Evolutionary conservation across 1,140 invertebrate genomes (phyloP), one percentile per base, ranked within the genome.

Genomic region (Pachypeltis micranthus): DNA sequence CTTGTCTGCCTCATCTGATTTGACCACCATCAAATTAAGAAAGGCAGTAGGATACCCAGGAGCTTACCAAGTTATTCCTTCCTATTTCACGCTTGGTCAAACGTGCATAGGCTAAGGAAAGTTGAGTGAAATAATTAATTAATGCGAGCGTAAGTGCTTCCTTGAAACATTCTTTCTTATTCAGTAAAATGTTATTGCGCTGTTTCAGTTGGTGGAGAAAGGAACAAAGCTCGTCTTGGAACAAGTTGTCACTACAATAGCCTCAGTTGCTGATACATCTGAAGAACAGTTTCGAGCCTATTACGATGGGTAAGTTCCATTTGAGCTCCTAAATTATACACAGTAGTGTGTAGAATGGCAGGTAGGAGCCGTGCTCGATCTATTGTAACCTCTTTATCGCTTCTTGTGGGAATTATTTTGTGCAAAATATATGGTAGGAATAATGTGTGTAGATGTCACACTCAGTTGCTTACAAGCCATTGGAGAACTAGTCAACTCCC

Each of bases 241-340:
- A 79, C 96, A 99, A 77, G 88, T 84, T 44, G 93, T 99, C 1
- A 98, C 97, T 0, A 98, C 96, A 7, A 91, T 99, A 57, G 96
- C 97, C 4, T 97, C 96, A 2, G 90, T 99, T 4, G 97, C 97
- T n/a, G 96, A 99, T 74, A 96, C 95, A 0, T 90, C 93, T 2
- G 93, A 98, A 74, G 92, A 96, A 70, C 92, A 97, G 70, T 99
- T 99, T 75, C 81, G 88, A 27, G 74, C 77, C 12, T 85, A 83
- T 72, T 86, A 86, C 70, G 83, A 85, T 65, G 77, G 75, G 74
- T 80, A 65, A 65, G 63, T 58, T 3, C 1, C 23, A 10, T 54
- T 54, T 61, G 1, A 7, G 23, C n/a, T 7, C n/a, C 34, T 54
- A 21, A 54, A 10, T 21, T 54, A 54, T 4, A 54, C 14, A 54